These are phyloP conservation scores for Philopotamus ludificatus DNA, from an alignment of 1,140 invertebrate species.

Conservation along the genomic window DNA sequence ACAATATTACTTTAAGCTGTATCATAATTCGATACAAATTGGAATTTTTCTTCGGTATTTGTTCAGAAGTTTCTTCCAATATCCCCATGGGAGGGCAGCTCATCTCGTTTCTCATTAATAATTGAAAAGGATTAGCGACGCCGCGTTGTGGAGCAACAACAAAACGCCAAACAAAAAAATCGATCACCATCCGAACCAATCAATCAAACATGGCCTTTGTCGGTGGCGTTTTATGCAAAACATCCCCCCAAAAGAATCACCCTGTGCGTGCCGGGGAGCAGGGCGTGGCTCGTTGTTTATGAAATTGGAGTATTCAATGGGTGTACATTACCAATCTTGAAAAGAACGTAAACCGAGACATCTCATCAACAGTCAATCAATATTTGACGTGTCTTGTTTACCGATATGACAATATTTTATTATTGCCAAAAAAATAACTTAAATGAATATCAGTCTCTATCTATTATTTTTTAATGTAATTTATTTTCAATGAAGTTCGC, in stretches of 20 bases:
- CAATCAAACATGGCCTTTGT: slow-evolving; percentile 31
- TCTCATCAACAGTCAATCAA: no score
- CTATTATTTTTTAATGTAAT: no score
- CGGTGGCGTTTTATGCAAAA: slow-evolving; percentile 29
- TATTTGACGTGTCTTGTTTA: no score
- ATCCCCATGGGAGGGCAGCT: not conserved
- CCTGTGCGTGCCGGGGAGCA: no score
- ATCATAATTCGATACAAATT: not conserved
- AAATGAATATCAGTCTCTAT: no score
- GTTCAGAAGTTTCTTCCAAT: not conserved
- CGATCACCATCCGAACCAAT: slow-evolving; percentile 23
- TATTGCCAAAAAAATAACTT: no score
- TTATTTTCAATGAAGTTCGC: no score
- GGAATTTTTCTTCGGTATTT: slow-evolving; percentile 6
- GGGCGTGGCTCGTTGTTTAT: no score
- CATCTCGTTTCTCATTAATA: slow-evolving; percentile 29
- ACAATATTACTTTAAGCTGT: no score
- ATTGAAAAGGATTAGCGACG: slow-evolving; percentile 32
- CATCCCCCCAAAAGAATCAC: slow-evolving; percentile 9
- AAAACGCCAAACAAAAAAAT: slow-evolving; percentile 27
- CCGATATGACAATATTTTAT: no score
- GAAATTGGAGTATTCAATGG: not conserved
- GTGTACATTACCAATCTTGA: not conserved
- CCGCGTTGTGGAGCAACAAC: slow-evolving; percentile 1
- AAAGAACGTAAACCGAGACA: slow-evolving; percentile 5